Evolutionary conservation across 2,113 vertebrate genomes (phyloP).

Genomic region (Aspiorhynchus laticeps): DNA sequence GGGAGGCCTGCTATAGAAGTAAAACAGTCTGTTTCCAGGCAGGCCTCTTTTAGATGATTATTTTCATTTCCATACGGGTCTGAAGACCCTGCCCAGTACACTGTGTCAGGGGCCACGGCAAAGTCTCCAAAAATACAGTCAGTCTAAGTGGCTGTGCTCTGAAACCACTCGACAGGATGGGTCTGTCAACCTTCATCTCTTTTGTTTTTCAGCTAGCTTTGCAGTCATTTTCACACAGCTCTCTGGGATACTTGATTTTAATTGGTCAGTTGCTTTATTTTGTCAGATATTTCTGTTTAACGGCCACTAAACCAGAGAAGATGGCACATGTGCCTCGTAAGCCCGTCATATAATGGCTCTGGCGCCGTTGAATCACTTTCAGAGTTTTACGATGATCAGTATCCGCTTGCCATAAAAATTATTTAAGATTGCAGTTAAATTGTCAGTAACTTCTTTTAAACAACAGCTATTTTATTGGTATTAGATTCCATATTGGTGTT

Average conservation of each 20-base stretch:
- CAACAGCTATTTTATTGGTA: background rate
- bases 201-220: background rate
- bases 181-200: background rate
- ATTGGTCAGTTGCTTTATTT: background rate
- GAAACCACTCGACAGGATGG: background rate
- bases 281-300: constrained; percentile 19
- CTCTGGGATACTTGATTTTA: background rate
- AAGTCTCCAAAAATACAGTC: constrained; percentile 34
- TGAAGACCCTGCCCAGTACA: constrained; percentile 10
- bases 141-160: background rate
- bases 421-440: background rate
- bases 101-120: constrained; percentile 22
- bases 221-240: background rate
- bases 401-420: background rate
- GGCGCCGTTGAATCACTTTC: background rate
- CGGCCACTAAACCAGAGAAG: background rate
- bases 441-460: background rate
- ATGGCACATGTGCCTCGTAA: background rate
- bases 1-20: constrained; percentile 43
- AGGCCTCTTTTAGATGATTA: constrained; percentile 41
- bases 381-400: background rate
- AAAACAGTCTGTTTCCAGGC: background rate
- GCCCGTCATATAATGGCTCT: background rate
- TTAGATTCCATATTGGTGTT: background rate
- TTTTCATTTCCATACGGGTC: constrained; percentile 42